Base-by-base conservation (phyloP, 2,113 vertebrate species). In the Notarius quadriscutis region DNA sequence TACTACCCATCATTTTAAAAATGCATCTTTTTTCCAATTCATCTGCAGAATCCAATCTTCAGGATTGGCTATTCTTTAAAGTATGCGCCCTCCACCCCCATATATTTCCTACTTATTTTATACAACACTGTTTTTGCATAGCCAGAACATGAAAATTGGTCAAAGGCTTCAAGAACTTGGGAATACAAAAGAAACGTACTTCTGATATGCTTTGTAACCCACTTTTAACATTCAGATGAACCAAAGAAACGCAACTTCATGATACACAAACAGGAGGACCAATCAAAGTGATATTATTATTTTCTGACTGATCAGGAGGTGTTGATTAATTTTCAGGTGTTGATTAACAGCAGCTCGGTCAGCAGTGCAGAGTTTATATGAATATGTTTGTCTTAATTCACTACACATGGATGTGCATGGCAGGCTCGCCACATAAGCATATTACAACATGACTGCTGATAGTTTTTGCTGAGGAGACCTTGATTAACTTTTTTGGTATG, bases 41-140 rank as follows among this genome's bases (percentile, higher is more conserved):
- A 93, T 93, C 89, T 91, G 87, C 91, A 92, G 89, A 90, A 90
- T 86, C 83, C 53, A 86, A 87, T 90, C 89, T 90, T 91, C 85
- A 91, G 81, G 89, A 85, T 89, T 62, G 84, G 87, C 51, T 87
- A 85, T 87, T 90, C 92, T 94, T 94, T 94, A 93, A 95, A 93
- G 91, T 92, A 91, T 89, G 92, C 51, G 1, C 51, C 51, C 7
- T 0, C 51, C 10, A 7, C 51, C 51, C 55, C 55, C 55, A 57
- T 14, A 14, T 11, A 57, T 58, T 58, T 58, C 17, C 15, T 58
- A 58, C 57, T 18, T 22, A 60, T 20, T 20, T 18, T 60, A 60
- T 20, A 22, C 17, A 22, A 55, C 55, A 11, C 18, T 20, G 18
- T 60, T 60, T 60, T 17, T 60, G 17, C 58, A 60, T 1, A 20